A percentile compares a stretch with the other conserved stretches of the same genome.
Evolutionary conservation across 2,797 vertebrate genomes (phyloP).

Genomic region (Trachops cirrhosus): DNA sequence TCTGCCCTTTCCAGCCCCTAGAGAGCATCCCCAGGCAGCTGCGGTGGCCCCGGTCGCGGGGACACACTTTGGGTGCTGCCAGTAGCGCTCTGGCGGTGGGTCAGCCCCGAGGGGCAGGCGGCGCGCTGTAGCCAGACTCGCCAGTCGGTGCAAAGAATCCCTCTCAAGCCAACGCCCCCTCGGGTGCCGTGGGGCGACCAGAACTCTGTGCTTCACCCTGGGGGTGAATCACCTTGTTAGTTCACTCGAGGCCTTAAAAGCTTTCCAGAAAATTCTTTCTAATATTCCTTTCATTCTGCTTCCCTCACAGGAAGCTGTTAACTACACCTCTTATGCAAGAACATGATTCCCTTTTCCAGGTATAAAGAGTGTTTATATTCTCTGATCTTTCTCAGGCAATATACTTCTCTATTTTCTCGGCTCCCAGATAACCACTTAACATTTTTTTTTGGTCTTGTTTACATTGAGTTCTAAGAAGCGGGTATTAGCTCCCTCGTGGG

Average conservation of each 20-base stretch:
- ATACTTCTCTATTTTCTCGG: background rate
- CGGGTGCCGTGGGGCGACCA: background rate
- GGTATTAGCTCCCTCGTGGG: background rate
- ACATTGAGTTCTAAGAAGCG: background rate
- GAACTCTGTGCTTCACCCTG: background rate
- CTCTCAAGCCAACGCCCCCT: background rate
- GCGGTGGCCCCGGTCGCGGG: background rate
- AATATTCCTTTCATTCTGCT: background rate
- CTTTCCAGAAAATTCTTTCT: background rate
- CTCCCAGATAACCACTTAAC: background rate
- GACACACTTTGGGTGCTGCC: background rate
- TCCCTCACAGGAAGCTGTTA: background rate
- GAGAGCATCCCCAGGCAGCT: background rate
- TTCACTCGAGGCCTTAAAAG: background rate
- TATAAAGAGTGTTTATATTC: background rate
- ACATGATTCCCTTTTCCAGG: background rate
- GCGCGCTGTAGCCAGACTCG: background rate
- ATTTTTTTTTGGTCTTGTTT: background rate
- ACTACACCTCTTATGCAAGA: background rate
- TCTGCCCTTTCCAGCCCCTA: background rate
- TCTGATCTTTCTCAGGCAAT: background rate
- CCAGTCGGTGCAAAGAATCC: background rate
- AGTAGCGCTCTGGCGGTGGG: accelerated
- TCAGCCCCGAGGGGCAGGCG: background rate
- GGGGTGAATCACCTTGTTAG: background rate